Evolutionary conservation across 2,888 invertebrate species (phyloP).

Genomic region (Erebia palarica): DNA sequence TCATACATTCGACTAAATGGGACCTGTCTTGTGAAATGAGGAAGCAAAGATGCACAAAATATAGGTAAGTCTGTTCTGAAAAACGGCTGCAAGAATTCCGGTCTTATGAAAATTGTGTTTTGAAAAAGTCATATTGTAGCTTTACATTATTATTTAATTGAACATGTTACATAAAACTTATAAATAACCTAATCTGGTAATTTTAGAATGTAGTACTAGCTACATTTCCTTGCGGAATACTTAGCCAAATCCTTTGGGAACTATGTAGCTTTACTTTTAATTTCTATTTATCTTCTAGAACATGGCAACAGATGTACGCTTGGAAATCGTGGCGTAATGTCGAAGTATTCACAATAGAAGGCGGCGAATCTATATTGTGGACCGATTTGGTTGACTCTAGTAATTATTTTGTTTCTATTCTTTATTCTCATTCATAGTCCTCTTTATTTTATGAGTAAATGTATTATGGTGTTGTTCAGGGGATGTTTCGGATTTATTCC

Average conservation of each 20-base stretch:
- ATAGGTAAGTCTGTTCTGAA: slow-evolving; percentile 50
- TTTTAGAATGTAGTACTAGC: too few species aligned
- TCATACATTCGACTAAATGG: slow-evolving; percentile 91
- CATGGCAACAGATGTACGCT: slow-evolving; percentile 92
- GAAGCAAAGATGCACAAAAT: slow-evolving; percentile 58
- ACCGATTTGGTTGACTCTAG: slow-evolving; percentile 87
- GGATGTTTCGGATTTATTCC: too few species aligned
- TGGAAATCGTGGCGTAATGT: slow-evolving; percentile 87
- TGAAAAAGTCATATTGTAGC: too few species aligned
- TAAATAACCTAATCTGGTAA: too few species aligned
- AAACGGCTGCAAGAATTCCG: too few species aligned
- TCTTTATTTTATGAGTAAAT: not conserved
- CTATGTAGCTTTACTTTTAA: too few species aligned
- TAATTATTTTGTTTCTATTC: slow-evolving; percentile 28
- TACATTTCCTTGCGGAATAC: too few species aligned
- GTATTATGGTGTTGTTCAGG: too few species aligned
- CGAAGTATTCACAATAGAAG: slow-evolving; percentile 72
- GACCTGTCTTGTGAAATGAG: slow-evolving; percentile 86
- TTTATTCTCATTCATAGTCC: not conserved
- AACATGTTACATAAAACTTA: too few species aligned
- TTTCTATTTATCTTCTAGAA: slow-evolving; percentile 68
- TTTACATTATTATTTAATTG: too few species aligned
- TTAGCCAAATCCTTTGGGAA: too few species aligned
- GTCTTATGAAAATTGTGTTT: too few species aligned
- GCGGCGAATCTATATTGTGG: slow-evolving; percentile 92